Percentiles rank a stretch among this genome's conserved stretches.
These are phyloP conservation scores for Dasyurus viverrinus DNA, from an alignment of 2,113 vertebrate genomes.

Conservation along the genomic window DNA sequence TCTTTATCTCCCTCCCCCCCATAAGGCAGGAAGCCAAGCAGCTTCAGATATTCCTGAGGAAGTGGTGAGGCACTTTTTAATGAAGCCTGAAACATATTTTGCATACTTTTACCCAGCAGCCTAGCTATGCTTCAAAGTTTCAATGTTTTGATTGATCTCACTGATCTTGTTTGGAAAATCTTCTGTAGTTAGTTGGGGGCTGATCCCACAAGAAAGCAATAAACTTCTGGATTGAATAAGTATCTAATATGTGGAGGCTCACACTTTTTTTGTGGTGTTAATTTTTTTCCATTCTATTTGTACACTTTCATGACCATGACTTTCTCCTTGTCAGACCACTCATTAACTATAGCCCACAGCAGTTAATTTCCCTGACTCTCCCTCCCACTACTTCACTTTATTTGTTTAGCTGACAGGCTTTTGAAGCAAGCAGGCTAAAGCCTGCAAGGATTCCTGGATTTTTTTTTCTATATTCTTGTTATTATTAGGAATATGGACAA, in stretches of 20 bases:
- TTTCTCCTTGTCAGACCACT: conserved; percentile 60
- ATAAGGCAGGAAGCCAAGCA: conserved; percentile 61
- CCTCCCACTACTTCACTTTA: conserved; percentile 53
- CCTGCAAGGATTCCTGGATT: conserved; percentile 62
- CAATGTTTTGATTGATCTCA: conserved; percentile 73
- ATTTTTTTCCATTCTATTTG: conserved; percentile 64
- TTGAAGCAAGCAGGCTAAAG: conserved; percentile 61
- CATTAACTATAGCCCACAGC: conserved; percentile 73
- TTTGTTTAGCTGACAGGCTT: conserved; percentile 79
- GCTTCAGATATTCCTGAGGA: conserved; percentile 63
- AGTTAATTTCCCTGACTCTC: conserved; percentile 71
- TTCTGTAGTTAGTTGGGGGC: conserved; percentile 59
- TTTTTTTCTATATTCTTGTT: conserved; percentile 48
- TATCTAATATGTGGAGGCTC: conserved; percentile 48
- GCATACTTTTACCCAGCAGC: conserved; percentile 71
- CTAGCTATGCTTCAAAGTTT: conserved; percentile 75
- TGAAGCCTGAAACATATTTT: conserved; percentile 74
- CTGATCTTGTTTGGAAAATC: conserved; percentile 64
- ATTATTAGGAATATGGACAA: conserved; percentile 64
- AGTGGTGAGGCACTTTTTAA: conserved; percentile 69
- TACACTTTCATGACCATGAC: conserved; percentile 43
- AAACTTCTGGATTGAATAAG: conserved; percentile 65
- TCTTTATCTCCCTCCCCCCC: conserved; percentile 63
- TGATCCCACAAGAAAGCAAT: conserved; percentile 65
- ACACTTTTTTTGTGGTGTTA: conserved; percentile 66